Evolutionary conservation across 2,113 vertebrate species (phyloP).

Genomic region (Cinclus cinclus): DNA sequence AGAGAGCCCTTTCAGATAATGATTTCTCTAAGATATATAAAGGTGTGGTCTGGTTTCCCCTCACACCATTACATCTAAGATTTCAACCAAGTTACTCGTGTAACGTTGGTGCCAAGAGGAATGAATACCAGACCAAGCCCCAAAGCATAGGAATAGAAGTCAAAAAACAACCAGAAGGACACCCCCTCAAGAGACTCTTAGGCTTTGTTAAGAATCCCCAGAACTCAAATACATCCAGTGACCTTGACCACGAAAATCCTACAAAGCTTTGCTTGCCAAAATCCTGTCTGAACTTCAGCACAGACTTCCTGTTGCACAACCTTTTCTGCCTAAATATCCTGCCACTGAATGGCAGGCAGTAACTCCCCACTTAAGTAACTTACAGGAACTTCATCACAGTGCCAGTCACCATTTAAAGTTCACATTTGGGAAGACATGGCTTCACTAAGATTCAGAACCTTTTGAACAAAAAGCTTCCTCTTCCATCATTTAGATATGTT

Average conservation of each 20-base stretch:
- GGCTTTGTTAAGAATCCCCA: not conserved
- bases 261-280: conserved; percentile 19
- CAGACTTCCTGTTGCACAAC: conserved; percentile 40
- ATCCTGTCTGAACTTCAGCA: not conserved
- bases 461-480: not conserved
- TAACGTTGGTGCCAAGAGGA: accelerated
- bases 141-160: not conserved
- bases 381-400: not conserved
- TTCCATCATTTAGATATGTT: not conserved
- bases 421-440: not conserved
- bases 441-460: not conserved
- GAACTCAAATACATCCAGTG: not conserved
- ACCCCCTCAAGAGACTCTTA: not conserved
- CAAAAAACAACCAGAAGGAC: not conserved
- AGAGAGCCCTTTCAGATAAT: not conserved
- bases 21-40: not conserved
- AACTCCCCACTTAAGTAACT: conserved; percentile 7
- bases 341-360: not conserved
- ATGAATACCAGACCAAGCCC: not conserved
- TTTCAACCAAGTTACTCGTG: not conserved
- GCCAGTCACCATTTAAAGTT: not conserved
- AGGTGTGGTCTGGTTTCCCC: not conserved
- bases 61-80: accelerated
- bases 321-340: not conserved
- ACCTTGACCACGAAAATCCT: not conserved